phyloP scores from a whole-genome alignment of 1,140 invertebrate species.

The Andrena cerasifolii region DNA sequence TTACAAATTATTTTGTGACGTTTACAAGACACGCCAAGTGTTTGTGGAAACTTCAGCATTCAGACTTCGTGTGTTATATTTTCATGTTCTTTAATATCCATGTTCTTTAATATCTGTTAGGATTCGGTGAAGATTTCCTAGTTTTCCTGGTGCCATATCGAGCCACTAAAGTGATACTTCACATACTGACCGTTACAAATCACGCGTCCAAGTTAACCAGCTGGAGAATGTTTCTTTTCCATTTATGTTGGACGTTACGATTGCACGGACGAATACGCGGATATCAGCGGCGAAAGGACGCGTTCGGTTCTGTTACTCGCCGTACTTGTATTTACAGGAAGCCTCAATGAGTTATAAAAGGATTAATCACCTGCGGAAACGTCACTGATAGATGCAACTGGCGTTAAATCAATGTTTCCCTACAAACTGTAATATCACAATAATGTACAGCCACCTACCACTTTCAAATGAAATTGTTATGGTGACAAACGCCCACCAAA shows the following conservation, averaged over 20 bases:
- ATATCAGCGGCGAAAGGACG: conserved; percentile 29
- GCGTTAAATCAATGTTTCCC: not conserved
- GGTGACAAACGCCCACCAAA: too few species aligned
- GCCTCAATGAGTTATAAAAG: not conserved
- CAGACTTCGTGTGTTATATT: too few species aligned
- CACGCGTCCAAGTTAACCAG: conserved; percentile 48
- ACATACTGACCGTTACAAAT: conserved; percentile 65
- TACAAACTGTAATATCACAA: not conserved
- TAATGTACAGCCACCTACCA: not conserved
- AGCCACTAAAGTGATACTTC: conserved; percentile 47
- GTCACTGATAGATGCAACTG: not conserved
- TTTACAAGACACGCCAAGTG: not conserved
- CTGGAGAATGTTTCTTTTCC: conserved; percentile 65
- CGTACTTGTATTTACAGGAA: conserved; percentile 8
- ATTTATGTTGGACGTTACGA: conserved; percentile 65
- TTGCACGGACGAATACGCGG: conserved; percentile 25
- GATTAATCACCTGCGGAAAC: conserved; percentile 4
- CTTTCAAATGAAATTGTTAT: not conserved
- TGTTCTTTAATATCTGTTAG: not conserved
- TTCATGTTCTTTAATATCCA: not conserved
- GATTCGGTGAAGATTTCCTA: conserved; percentile 43
- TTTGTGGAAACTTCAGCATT: not conserved
- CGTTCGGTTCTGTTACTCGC: not conserved
- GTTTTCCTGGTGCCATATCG: conserved; percentile 27
- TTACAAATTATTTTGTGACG: not conserved